Evolutionary conservation across 2,113 vertebrate species (phyloP).

Genomic region (Ceuthmochares aereus): DNA sequence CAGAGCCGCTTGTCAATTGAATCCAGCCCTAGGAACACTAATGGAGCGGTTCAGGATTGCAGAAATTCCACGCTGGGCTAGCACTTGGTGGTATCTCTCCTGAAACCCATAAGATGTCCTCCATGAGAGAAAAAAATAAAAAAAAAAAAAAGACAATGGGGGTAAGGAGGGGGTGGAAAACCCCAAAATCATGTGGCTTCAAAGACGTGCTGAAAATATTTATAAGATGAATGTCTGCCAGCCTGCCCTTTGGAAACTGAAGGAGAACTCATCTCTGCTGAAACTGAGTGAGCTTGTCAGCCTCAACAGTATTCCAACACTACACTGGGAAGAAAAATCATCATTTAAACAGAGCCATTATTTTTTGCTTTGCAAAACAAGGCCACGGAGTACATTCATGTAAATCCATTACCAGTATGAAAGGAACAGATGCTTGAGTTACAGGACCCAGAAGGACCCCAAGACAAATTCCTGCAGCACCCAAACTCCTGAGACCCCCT

Average conservation of each 20-base stretch:
- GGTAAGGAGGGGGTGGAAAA: neutral
- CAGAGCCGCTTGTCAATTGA: slow-evolving; percentile 56
- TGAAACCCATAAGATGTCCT: neutral
- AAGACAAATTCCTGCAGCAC: neutral
- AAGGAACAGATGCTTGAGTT: neutral
- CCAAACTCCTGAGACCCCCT: neutral
- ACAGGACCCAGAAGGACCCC: neutral
- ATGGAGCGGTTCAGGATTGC: neutral
- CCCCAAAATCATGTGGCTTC: neutral
- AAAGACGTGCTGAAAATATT: neutral
- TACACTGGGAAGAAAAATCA: fast-evolving
- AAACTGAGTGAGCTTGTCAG: neutral
- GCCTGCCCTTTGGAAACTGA: neutral
- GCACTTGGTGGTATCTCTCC: neutral
- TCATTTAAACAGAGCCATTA: neutral
- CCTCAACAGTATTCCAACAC: neutral
- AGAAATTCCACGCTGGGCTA: slow-evolving; percentile 15
- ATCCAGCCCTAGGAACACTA: slow-evolving; percentile 51
- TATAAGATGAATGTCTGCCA: neutral
- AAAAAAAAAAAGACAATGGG: neutral
- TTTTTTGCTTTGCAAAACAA: neutral
- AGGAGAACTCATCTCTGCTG: neutral
- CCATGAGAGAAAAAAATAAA: neutral
- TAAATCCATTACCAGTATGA: neutral
- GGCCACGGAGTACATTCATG: neutral